A percentile compares a stretch with the other conserved stretches of the same genome.
Conservation (phyloP, 1,140 invertebrate species). For the Rhagoletis zephyria region DNA sequence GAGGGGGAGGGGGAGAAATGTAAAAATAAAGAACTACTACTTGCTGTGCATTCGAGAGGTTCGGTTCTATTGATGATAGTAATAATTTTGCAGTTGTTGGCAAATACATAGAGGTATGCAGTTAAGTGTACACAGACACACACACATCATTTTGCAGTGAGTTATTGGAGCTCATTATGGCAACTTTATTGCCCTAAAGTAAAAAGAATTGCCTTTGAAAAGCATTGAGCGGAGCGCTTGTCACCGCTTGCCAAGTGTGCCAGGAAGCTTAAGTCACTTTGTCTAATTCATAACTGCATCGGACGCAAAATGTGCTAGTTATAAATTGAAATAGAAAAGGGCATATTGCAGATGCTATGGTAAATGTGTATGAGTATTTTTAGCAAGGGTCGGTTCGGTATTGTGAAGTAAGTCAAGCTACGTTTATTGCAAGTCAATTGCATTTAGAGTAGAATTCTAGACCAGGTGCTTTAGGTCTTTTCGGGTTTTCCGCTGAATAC, state of each 20-base stretch:
- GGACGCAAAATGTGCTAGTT: neutral
- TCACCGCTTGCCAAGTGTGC: conserved; percentile 38
- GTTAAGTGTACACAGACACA: neutral
- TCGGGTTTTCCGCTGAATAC: too few relatives aligned
- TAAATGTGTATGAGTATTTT: too few relatives aligned
- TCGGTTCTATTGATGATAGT: neutral
- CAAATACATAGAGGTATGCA: neutral
- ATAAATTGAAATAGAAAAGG: neutral
- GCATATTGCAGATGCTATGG: neutral
- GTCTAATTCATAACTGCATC: conserved; percentile 43
- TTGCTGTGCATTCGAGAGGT: conserved; percentile 19
- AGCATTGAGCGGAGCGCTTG: conserved; percentile 21
- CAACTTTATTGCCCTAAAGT: conserved; percentile 41
- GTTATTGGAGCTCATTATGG: conserved; percentile 50
- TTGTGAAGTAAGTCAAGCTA: neutral
- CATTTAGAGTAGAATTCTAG: too few relatives aligned
- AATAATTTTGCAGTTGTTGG: neutral
- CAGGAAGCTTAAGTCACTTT: conserved; percentile 38
- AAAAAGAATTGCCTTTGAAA: conserved; percentile 25
- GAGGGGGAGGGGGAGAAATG: neutral
- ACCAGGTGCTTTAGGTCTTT: too few relatives aligned
- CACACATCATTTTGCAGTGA: neutral
- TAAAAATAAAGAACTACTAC: neutral
- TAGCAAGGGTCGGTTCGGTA: neutral
- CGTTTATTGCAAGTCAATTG: too few relatives aligned